Conservation (phyloP, 35 echinoderm and acorn worm genomes). For the Apostichopus parvimensis region DNA sequence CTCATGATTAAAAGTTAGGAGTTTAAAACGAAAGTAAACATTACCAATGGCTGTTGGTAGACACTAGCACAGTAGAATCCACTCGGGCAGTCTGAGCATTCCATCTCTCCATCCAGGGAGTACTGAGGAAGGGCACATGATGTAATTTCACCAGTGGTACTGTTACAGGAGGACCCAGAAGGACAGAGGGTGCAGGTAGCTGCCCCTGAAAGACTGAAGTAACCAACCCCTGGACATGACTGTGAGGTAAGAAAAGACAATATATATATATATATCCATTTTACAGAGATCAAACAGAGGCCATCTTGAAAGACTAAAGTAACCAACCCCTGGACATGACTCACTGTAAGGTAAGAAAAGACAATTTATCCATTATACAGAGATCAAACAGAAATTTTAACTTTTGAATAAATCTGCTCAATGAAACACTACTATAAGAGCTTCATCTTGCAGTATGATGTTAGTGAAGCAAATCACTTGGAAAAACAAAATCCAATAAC, state of each 20-base stretch:
- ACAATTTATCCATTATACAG: not conserved
- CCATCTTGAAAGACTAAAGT: constrained; percentile 61
- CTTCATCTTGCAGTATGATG: not conserved
- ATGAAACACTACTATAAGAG: no score
- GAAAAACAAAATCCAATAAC: not conserved
- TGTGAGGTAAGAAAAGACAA: constrained; percentile 43
- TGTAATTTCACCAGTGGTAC: constrained; percentile 47
- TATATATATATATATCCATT: not conserved
- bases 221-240: constrained; percentile 72
- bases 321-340: constrained; percentile 67
- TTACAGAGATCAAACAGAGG: no score
- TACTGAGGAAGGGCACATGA: constrained; percentile 61
- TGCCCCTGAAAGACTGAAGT: constrained; percentile 65
- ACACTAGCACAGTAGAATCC: constrained; percentile 76
- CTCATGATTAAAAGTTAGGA: no score
- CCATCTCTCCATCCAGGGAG: constrained; percentile 77
- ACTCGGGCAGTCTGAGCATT: constrained; percentile 68
- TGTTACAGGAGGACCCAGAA: constrained; percentile 71
- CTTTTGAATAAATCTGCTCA: no score
- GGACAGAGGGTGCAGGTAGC: constrained; percentile 86
- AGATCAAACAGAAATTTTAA: no score
- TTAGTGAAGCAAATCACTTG: not conserved
- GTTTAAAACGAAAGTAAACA: not conserved
- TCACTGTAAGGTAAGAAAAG: constrained; percentile 45
- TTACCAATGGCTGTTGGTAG: constrained; percentile 75